These are phyloP conservation scores for Mesocricetus auratus DNA, from an alignment of 2,113 vertebrate species.

Conservation along the genomic window DNA sequence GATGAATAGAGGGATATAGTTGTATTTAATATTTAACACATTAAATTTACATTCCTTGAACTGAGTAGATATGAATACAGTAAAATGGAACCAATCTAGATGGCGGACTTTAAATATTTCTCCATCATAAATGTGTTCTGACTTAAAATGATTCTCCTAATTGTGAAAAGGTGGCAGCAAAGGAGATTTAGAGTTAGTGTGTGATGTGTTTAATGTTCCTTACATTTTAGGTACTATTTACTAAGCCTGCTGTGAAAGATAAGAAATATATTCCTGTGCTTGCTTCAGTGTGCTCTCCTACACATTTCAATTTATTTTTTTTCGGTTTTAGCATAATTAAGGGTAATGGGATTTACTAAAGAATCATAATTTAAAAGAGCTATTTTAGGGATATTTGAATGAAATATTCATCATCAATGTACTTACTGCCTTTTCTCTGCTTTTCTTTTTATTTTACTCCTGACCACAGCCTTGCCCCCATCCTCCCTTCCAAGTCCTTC, in stretches of 20 bases:
- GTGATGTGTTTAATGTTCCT: not conserved
- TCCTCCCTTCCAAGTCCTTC: not conserved
- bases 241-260: not conserved
- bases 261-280: not conserved
- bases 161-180: not conserved
- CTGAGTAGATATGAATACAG: not conserved
- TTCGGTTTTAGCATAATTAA: not conserved
- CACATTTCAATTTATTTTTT: not conserved
- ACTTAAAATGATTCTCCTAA: not conserved
- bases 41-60: not conserved
- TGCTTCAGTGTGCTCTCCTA: not conserved
- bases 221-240: not conserved
- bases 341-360: not conserved
- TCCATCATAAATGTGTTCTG: not conserved
- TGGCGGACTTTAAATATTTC: not conserved
- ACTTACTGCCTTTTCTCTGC: not conserved
- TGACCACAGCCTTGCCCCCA: not conserved
- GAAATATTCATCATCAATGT: not conserved
- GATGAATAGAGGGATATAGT: not conserved
- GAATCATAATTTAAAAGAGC: not conserved
- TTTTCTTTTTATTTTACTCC: too few species aligned
- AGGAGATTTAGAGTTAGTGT: not conserved
- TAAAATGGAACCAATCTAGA: not conserved
- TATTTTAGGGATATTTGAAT: not conserved
- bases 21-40: conserved; percentile 15